Percentiles rank a stretch among this genome's conserved stretches.
These are phyloP conservation scores for Phylloscopus collybita DNA, from an alignment of 2,797 vertebrate genomes.

Conservation along the genomic window DNA sequence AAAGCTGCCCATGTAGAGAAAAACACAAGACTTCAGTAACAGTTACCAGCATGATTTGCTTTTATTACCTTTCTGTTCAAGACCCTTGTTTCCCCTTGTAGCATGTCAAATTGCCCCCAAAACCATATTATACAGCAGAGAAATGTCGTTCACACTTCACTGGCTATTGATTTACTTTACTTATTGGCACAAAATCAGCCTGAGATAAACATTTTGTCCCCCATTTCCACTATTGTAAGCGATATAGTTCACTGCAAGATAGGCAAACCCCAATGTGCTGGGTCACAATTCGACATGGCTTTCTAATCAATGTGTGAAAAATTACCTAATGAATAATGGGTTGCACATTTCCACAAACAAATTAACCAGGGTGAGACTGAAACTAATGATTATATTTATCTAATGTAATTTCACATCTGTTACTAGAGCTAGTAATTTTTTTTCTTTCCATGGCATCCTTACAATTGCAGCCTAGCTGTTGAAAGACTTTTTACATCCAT, in stretches of 20 bases:
- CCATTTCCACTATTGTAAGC: constrained; percentile 87
- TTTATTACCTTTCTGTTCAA: constrained; percentile 85
- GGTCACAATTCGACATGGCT: constrained; percentile 94
- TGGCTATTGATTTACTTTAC: constrained; percentile 99
- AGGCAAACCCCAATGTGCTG: constrained; percentile 88
- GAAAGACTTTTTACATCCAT: constrained; percentile 62
- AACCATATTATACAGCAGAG: constrained; percentile 89
- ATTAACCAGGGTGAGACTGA: constrained; percentile 98
- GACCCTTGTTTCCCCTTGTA: constrained; percentile 85
- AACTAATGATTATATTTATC: constrained; percentile 99
- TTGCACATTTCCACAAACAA: constrained; percentile 98
- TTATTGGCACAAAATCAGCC: constrained; percentile 97
- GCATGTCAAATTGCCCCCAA: constrained; percentile 87
- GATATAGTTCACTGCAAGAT: constrained; percentile 84
- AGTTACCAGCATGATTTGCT: constrained; percentile 84
- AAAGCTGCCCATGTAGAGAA: constrained; percentile 78
- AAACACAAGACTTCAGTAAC: constrained; percentile 79
- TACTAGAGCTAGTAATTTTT: constrained; percentile 82
- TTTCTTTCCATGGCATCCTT: constrained; percentile 71
- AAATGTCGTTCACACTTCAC: constrained; percentile 96
- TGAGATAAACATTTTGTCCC: constrained; percentile 93
- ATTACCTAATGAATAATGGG: constrained; percentile 98
- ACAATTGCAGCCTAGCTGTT: constrained; percentile 77
- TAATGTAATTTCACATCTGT: constrained; percentile 98
- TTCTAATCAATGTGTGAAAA: constrained; percentile 96